These are phyloP conservation scores for Dolichoris vasculosae DNA, from an alignment of 1,140 invertebrate species.

Conservation along the genomic window DNA sequence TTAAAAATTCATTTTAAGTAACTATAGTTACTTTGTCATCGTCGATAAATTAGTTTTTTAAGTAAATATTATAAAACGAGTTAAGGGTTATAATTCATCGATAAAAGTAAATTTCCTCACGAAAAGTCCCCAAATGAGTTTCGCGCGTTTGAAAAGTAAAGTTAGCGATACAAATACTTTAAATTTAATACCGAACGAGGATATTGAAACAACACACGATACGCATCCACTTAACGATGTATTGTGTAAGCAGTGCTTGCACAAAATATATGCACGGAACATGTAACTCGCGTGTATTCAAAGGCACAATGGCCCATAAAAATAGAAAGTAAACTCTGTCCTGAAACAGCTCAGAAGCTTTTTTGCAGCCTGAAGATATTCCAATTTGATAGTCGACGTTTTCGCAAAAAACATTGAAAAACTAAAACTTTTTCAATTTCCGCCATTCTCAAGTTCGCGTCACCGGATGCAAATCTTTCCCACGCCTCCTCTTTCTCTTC, in stretches of 20 bases:
- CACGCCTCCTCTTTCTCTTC: neutral
- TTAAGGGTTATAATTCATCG: too few species aligned
- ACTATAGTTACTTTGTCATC: too few species aligned
- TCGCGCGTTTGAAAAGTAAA: neutral
- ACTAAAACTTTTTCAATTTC: constrained; percentile 49
- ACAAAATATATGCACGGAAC: neutral
- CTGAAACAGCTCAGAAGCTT: neutral
- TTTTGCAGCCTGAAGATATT: constrained; percentile 25
- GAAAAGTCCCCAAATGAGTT: neutral
- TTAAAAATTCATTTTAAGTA: too few species aligned
- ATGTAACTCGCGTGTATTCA: neutral
- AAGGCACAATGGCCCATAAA: constrained; percentile 13
- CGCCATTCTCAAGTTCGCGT: constrained; percentile 33
- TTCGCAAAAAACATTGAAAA: constrained; percentile 20
- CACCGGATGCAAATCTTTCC: constrained; percentile 18
- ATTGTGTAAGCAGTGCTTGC: neutral
- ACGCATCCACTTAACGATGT: neutral
- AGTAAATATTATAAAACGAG: too few species aligned
- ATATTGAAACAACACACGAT: neutral
- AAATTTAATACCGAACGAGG: neutral
- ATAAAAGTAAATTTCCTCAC: neutral
- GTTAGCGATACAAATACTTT: neutral
- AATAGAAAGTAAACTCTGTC: neutral
- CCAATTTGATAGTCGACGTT: constrained; percentile 37
- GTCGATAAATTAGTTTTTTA: too few species aligned